Conservation (phyloP, 2,888 invertebrate species). For the Bombylius major region DNA sequence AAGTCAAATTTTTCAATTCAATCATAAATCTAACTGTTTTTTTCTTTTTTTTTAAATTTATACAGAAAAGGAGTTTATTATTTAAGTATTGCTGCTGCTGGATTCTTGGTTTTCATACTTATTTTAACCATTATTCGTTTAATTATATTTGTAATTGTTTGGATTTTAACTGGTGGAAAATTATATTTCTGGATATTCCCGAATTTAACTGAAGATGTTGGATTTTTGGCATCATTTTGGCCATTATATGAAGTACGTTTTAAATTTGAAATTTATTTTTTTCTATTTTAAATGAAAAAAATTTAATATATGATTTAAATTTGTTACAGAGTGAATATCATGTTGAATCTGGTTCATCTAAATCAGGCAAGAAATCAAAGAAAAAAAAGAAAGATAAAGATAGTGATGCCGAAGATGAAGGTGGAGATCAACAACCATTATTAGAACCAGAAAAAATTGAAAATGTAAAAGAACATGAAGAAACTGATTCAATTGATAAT, state of each 20-base stretch:
- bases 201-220: conserved; percentile 98
- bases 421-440: conserved; percentile 27
- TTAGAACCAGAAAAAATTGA: conserved; percentile 31
- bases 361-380: conserved; percentile 50
- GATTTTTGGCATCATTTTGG: conserved; percentile 97
- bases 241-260: conserved; percentile 72
- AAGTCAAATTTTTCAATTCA: conserved; percentile 3
- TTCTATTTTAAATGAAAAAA: not conserved
- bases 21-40: not conserved
- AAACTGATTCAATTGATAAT: conserved; percentile 16
- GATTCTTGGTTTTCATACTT: conserved; percentile 87
- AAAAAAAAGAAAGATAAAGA: conserved; percentile 58
- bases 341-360: conserved; percentile 45
- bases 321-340: conserved; percentile 58
- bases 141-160: conserved; percentile 83
- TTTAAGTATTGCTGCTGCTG: conserved; percentile 86
- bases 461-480: conserved; percentile 32
- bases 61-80: conserved; percentile 88
- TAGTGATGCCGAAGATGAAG: conserved; percentile 60
- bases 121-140: conserved; percentile 78
- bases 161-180: conserved; percentile 74
- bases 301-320: not conserved
- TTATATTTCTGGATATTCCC: conserved; percentile 97
- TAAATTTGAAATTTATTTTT: not conserved
- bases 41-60: conserved; percentile 10